Base-by-base conservation (phyloP, 1,140 invertebrate species). In the Drosophila truncata region DNA sequence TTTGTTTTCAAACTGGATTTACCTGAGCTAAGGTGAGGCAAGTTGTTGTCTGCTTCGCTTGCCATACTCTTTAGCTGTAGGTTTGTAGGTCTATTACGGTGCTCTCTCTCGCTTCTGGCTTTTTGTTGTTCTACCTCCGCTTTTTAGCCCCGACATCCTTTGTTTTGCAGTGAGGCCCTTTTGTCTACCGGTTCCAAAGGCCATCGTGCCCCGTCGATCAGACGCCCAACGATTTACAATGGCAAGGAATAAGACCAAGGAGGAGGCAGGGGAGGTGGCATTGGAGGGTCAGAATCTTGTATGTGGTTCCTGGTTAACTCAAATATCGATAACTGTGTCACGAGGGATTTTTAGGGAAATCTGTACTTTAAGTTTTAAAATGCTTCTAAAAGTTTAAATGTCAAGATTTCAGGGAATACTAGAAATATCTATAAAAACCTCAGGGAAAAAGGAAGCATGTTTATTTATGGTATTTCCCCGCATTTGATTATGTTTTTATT, bases 31-130 rank as follows among this genome's bases (percentile, higher is more conserved):
- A 72, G 69, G 54, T 60, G 67, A 70, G 70, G 54, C 60, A 63
- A 78, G 76, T 72, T 71, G 76, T 64, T 71, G 65, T 59, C 74
- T 46, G 59, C 58, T 50, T 54, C 55, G 62, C 62, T 65, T 59
- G 65, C 67, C 60, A 61, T 70, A 55, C 39, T 63, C 65, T 70
- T 64, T 78, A 76, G 75, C 72, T 83, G 80, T 82, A 78, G 80
- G 72, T 78, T 78, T 85, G 63, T 85, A 82, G 80, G 80, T 82
- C 80, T 82, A 82, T 82, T 82, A 82, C 80, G 80, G 80, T 82
- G 80, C 62, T 47, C 47, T 69, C 39, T 39, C 41, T 18, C 33
- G 11, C 71, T 39, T 33, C 25, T 60, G 46, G 52, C 31, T 42
- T 46, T 31, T 59, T 42, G 33, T 59, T 65, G 44, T 59, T 35